These are phyloP conservation scores for Drosophila prostipennis DNA, from an alignment of 2,888 invertebrate genomes.

Conservation along the genomic window DNA sequence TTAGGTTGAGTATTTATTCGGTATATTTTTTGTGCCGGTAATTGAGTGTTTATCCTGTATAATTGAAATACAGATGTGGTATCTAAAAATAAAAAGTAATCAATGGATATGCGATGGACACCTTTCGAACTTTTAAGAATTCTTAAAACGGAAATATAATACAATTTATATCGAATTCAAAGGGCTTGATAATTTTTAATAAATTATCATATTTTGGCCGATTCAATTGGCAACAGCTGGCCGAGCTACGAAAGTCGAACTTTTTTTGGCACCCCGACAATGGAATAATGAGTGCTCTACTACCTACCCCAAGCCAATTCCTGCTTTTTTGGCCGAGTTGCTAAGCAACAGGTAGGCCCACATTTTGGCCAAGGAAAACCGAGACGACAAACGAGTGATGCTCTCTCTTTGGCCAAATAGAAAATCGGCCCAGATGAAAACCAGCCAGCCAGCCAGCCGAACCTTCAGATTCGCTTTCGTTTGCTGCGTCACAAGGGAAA, in stretches of 20 bases:
- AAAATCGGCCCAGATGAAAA: conserved; percentile 30
- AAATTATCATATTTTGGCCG: not conserved
- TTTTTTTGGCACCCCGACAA: conserved; percentile 31
- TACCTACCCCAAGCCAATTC: conserved; percentile 11
- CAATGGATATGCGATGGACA: too few relatives aligned
- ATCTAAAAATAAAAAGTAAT: too few relatives aligned
- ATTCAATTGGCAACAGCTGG: conserved; percentile 27
- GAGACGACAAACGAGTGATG: conserved; percentile 5
- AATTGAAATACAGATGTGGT: not conserved
- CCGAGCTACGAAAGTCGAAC: not conserved
- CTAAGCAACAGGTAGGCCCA: conserved; percentile 82
- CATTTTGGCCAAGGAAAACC: conserved; percentile 32
- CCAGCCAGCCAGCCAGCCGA: conserved; percentile 27
- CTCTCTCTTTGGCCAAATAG: conserved; percentile 8
- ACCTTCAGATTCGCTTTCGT: conserved; percentile 39
- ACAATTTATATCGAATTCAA: too few relatives aligned
- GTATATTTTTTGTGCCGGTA: not conserved
- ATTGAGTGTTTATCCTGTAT: not conserved
- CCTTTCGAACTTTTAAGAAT: too few relatives aligned
- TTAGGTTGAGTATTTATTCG: not conserved
- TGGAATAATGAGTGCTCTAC: conserved; percentile 19
- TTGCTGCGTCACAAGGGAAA: conserved; percentile 45
- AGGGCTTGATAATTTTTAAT: not conserved
- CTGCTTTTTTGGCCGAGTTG: conserved; percentile 49
- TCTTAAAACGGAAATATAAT: too few relatives aligned